phyloP scores from a whole-genome alignment of 2,888 invertebrate genomes.

The Xanthia icteritia region DNA sequence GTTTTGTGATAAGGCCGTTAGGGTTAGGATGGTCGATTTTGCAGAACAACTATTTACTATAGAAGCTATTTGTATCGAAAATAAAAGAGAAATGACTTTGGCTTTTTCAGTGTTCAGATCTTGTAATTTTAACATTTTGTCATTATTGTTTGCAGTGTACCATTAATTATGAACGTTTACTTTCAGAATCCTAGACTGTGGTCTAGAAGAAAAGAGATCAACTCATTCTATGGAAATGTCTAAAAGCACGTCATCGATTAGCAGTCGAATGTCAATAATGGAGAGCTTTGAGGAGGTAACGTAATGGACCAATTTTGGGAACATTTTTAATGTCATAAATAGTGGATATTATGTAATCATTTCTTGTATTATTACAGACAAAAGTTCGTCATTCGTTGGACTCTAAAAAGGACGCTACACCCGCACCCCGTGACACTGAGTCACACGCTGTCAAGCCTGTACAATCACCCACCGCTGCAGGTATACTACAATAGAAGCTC shows the following conservation, averaged over 20 bases:
- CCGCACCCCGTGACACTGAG: conserved; percentile 72
- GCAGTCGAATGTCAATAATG: conserved; percentile 84
- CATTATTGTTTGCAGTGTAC: background rate
- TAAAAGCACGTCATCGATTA: conserved; percentile 88
- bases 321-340: background rate
- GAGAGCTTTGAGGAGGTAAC: conserved; percentile 86
- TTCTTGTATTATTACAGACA: conserved; percentile 70
- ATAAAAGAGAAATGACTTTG: background rate
- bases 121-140: background rate
- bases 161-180: background rate
- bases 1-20: background rate
- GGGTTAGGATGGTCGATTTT: background rate
- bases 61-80: background rate
- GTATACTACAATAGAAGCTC: conserved; percentile 61
- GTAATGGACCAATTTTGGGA: background rate
- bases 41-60: background rate
- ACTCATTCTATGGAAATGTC: conserved; percentile 89
- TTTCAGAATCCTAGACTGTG: conserved; percentile 84
- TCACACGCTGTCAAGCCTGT: conserved; percentile 73
- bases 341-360: background rate
- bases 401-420: conserved; percentile 75
- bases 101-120: background rate
- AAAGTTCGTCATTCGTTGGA: conserved; percentile 83
- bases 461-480: conserved; percentile 87
- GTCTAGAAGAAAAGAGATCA: conserved; percentile 84